These are phyloP conservation scores for Cirrhinus molitorella DNA, from an alignment of 2,797 vertebrate species.

Conservation along the genomic window DNA sequence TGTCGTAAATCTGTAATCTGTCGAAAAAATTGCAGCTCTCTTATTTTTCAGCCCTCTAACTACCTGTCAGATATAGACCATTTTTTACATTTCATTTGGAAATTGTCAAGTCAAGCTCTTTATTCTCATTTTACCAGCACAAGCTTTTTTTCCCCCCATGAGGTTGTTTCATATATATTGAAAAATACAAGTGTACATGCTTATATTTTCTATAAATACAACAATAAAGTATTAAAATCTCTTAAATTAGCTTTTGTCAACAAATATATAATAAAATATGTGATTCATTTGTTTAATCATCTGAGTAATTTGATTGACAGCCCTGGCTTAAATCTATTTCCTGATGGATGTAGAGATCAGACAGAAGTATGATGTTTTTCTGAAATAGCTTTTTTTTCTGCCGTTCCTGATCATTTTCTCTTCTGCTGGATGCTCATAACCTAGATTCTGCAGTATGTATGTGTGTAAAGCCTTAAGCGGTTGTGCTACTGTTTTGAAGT, in stretches of 20 bases:
- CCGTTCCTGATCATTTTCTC: slow-evolving; percentile 7
- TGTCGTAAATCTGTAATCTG: not conserved
- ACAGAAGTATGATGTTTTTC: not conserved
- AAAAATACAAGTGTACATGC: not conserved
- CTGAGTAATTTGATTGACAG: slow-evolving; percentile 1
- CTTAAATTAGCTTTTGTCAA: not conserved
- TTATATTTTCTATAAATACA: not conserved
- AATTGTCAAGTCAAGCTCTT: not conserved
- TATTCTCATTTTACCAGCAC: not conserved
- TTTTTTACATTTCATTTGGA: not conserved
- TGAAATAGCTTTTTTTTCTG: not conserved
- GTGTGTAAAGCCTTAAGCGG: slow-evolving; percentile 7
- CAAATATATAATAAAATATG: not conserved
- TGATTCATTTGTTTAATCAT: not conserved
- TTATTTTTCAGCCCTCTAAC: slow-evolving; percentile 1
- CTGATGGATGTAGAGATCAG: not conserved
- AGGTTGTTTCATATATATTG: not conserved
- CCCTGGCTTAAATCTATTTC: slow-evolving; percentile 13
- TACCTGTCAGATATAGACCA: not conserved
- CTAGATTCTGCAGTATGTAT: slow-evolving; percentile 18
- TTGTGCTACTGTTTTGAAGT: slow-evolving; percentile 47
- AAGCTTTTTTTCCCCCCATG: not conserved
- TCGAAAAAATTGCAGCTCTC: not conserved
- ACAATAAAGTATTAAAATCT: not conserved
- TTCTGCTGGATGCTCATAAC: slow-evolving; percentile 26